These are phyloP conservation scores for Amiota mariae DNA, from an alignment of 2,888 invertebrate genomes.

Conservation along the genomic window DNA sequence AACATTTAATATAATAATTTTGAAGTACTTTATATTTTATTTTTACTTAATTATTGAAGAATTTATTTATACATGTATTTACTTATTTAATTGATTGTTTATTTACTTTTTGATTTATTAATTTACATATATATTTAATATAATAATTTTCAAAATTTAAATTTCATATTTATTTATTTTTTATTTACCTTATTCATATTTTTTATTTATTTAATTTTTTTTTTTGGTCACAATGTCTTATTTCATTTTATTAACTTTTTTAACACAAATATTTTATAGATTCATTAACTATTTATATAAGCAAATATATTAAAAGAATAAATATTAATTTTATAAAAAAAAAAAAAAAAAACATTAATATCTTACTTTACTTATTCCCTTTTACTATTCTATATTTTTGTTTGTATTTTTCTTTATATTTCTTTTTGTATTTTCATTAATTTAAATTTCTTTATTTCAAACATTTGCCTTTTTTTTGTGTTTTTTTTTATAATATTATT, in stretches of 20 bases:
- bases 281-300: background rate
- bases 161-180: background rate
- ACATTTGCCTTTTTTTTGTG: background rate
- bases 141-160: too few relatives aligned
- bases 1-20: too few relatives aligned
- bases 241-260: background rate
- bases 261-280: background rate
- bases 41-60: too few relatives aligned
- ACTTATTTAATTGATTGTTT: too few relatives aligned
- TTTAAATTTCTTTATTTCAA: conserved; percentile 35
- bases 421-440: conserved; percentile 2
- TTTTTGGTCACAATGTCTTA: background rate
- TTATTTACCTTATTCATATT: background rate
- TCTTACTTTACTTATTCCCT: too few relatives aligned
- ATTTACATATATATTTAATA: background rate
- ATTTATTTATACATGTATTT: too few relatives aligned
- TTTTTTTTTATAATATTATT: conserved; percentile 24
- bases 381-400: too few relatives aligned
- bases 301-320: background rate
- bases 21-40: too few relatives aligned
- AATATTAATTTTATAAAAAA: background rate
- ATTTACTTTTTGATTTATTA: too few relatives aligned
- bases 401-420: too few relatives aligned
- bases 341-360: too few relatives aligned
- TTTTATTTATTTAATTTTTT: conserved; percentile 9